Percentiles rank a stretch among this genome's conserved stretches.
Evolutionary conservation across 2,888 invertebrate genomes (phyloP).

Genomic region (Hydropsyche betteni): DNA sequence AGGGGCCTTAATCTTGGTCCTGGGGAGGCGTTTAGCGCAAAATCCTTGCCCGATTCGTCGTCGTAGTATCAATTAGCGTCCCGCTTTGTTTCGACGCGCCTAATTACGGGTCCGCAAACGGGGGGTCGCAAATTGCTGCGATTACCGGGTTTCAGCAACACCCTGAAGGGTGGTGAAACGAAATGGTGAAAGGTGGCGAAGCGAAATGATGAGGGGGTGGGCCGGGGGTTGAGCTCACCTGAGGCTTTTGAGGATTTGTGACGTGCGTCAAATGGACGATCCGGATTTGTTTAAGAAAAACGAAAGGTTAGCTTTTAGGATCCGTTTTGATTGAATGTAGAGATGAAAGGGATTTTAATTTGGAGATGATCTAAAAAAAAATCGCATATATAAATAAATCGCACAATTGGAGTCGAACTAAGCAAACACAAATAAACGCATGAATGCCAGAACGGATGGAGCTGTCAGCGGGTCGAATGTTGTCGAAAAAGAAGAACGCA

Average conservation of each 20-base stretch:
- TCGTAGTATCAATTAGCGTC: conserved; percentile 12
- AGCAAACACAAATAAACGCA: neutral
- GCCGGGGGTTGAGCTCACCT: no score
- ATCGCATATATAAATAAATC: no score
- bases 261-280: no score
- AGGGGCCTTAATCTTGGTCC: conserved; percentile 7
- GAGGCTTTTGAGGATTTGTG: no score
- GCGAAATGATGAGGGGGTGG: no score
- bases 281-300: no score
- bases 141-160: neutral
- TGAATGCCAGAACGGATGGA: conserved; percentile 4
- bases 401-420: neutral
- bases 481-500: neutral
- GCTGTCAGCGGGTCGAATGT: neutral
- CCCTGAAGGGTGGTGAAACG: no score
- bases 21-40: neutral
- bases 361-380: no score
- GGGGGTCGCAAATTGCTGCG: conserved; percentile 27
- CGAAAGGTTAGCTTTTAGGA: no score
- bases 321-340: no score
- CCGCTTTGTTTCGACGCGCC: conserved; percentile 19
- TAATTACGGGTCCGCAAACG: conserved; percentile 9
- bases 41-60: conserved; percentile 14
- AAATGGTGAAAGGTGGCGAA: no score
- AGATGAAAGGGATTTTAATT: no score